A percentile compares a stretch with the other conserved stretches of the same genome.
Conservation (phyloP, 92 coral and sea anemone species). For the Porites lobata region DNA sequence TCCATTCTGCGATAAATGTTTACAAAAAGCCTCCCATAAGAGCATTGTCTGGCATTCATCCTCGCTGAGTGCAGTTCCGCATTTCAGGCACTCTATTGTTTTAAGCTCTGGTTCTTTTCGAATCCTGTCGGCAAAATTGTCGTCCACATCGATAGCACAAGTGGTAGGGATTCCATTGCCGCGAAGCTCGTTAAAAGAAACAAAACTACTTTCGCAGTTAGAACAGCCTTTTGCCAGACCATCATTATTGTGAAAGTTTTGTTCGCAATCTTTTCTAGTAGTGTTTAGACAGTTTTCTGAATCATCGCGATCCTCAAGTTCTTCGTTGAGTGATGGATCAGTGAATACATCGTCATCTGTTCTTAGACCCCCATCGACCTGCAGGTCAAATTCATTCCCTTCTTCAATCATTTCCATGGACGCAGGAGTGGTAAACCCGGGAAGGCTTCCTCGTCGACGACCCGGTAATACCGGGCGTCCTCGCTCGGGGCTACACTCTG, state of each 20-base stretch:
- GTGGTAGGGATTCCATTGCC: background rate
- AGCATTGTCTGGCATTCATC: background rate
- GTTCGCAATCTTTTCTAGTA: background rate
- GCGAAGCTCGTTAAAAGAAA: background rate
- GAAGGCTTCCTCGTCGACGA: conserved; percentile 3
- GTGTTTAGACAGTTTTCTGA: background rate
- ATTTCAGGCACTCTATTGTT: background rate
- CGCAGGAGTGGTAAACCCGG: background rate
- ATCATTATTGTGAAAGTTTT: background rate
- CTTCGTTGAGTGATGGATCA: background rate
- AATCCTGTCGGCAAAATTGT: background rate
- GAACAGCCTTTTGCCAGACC: background rate
- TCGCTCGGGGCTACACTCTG: conserved; percentile 24
- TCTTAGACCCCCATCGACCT: background rate
- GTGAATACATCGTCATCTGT: background rate
- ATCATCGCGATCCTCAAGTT: background rate
- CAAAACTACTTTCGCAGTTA: background rate
- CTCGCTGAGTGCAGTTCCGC: background rate
- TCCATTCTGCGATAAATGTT: conserved; percentile 4
- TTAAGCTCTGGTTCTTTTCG: background rate
- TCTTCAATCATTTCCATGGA: conserved; percentile 48
- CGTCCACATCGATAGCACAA: background rate
- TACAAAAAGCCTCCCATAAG: background rate
- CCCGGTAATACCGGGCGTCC: background rate
- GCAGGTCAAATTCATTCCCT: conserved; percentile 23